Evolutionary conservation across 2,888 invertebrate genomes (phyloP).

Genomic region (Liopterus haemorrhoidalis): DNA sequence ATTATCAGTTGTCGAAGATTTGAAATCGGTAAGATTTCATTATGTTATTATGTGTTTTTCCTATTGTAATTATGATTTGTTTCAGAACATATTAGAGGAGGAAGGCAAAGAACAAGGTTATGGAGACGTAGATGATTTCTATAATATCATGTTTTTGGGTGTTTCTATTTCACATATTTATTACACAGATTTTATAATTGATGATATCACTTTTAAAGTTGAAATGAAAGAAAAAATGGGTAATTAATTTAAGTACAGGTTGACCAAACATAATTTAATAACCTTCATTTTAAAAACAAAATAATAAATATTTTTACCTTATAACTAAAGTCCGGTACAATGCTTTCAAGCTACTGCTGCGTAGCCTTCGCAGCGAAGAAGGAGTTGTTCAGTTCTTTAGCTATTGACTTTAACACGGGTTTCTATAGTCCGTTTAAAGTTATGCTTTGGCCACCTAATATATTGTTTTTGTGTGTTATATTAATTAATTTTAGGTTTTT

Average conservation of each 20-base stretch:
- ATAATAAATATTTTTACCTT: not conserved
- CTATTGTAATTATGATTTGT: not conserved
- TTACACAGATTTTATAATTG: too few species aligned
- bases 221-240: slow-evolving; percentile 55
- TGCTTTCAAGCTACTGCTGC: not conserved
- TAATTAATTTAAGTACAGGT: slow-evolving; percentile 35
- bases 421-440: too few species aligned
- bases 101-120: not conserved
- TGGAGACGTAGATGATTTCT: not conserved
- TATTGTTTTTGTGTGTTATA: too few species aligned
- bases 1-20: slow-evolving; percentile 8
- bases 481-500: slow-evolving; percentile 46
- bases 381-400: not conserved
- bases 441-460: too few species aligned
- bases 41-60: not conserved
- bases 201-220: slow-evolving; percentile 51
- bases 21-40: slow-evolving; percentile 13
- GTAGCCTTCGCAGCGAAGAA: not conserved
- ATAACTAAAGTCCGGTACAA: not conserved
- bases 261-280: not conserved
- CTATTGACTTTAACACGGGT: too few species aligned
- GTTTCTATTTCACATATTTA: too few species aligned
- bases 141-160: too few species aligned
- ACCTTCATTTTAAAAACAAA: slow-evolving; percentile 6
- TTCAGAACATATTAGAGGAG: not conserved